phyloP scores from a whole-genome alignment of 2,888 invertebrate species.

The Diachrysia chrysitis region DNA sequence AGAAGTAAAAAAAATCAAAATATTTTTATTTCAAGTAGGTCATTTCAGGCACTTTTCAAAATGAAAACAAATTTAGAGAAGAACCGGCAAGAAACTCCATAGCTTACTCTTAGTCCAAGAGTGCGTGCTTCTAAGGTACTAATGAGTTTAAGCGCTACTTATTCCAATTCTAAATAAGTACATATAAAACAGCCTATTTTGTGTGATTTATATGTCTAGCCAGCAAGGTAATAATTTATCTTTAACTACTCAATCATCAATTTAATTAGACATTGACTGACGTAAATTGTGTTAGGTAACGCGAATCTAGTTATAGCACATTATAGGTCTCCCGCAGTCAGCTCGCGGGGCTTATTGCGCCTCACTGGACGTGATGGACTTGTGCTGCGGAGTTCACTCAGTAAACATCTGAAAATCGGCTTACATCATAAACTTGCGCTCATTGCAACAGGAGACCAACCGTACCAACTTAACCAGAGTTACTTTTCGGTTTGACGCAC shows the following conservation, averaged over 20 bases:
- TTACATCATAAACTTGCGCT: not conserved
- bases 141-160: not conserved
- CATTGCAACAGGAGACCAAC: not conserved
- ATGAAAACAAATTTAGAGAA: no score
- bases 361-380: not conserved
- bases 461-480: not conserved
- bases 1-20: no score
- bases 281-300: not conserved
- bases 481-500: not conserved
- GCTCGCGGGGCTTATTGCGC: not conserved
- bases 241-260: not conserved
- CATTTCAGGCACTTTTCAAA: no score
- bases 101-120: no score
- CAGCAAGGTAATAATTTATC: not conserved
- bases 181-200: not conserved
- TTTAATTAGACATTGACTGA: slow-evolving; percentile 8
- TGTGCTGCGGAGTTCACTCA: not conserved
- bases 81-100: no score
- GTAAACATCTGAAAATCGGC: not conserved
- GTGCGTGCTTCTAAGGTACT: not conserved
- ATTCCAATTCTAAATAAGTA: not conserved
- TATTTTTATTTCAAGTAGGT: no score
- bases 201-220: not conserved
- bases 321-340: no score
- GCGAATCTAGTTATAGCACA: not conserved